A percentile compares a stretch with the other conserved stretches of the same genome.
phyloP scores from a whole-genome alignment of 2,888 invertebrate genomes.

The Cantharis rustica region DNA sequence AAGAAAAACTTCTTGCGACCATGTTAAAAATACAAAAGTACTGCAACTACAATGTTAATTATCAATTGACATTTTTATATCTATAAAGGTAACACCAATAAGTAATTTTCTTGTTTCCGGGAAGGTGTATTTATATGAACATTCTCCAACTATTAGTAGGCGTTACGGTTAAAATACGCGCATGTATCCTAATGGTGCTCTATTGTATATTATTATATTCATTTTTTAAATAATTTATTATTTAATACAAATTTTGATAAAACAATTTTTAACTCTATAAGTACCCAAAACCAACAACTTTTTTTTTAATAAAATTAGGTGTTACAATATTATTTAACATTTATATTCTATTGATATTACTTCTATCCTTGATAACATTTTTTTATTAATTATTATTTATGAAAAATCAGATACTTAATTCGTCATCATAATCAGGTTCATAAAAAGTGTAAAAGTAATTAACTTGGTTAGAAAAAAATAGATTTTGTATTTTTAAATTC shows the following conservation, averaged over 20 bases:
- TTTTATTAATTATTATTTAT: too few relatives aligned
- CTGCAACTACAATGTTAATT: neutral
- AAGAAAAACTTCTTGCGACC: constrained; percentile 54
- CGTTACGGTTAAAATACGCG: constrained; percentile 22
- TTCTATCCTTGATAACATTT: too few relatives aligned
- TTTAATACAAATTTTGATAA: neutral
- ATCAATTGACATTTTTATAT: constrained; percentile 6
- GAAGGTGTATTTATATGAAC: constrained; percentile 34
- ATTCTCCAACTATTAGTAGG: constrained; percentile 28
- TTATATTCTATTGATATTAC: too few relatives aligned
- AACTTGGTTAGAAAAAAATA: too few relatives aligned
- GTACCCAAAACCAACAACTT: too few relatives aligned
- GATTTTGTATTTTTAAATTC: too few relatives aligned
- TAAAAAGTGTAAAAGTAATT: too few relatives aligned
- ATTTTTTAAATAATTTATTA: neutral
- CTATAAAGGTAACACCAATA: constrained; percentile 27
- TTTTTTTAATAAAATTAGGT: too few relatives aligned
- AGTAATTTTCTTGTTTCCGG: constrained; percentile 35
- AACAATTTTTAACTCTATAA: neutral
- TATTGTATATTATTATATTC: neutral
- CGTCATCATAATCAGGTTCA: too few relatives aligned
- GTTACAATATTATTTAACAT: too few relatives aligned
- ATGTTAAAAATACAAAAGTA: constrained; percentile 28
- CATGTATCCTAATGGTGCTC: constrained; percentile 15
- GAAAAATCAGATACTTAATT: too few relatives aligned